These are phyloP conservation scores for Lasioglossum malachurum DNA, from an alignment of 2,888 invertebrate species.

Conservation along the genomic window DNA sequence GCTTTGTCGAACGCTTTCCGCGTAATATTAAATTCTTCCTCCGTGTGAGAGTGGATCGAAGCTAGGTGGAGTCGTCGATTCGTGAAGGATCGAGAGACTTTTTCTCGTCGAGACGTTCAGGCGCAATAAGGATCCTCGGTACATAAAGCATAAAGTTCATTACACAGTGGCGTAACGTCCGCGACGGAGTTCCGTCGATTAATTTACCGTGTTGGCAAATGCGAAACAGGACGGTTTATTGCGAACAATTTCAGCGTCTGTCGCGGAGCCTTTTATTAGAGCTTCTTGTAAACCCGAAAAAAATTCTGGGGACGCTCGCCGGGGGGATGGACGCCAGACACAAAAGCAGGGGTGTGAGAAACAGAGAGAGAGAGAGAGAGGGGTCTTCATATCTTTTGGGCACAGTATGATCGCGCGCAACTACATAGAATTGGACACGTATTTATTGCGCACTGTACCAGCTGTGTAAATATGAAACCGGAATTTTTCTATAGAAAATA, in stretches of 20 bases:
- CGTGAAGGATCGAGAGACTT: neutral
- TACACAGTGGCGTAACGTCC: conserved; percentile 26
- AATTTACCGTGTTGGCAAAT: conserved; percentile 48
- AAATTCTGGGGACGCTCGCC: conserved; percentile 47
- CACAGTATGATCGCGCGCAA: too few species aligned
- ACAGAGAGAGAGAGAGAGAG: conserved; percentile 1
- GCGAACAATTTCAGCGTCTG: conserved; percentile 39
- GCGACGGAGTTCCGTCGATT: conserved; percentile 48
- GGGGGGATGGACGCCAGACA: conserved; percentile 9
- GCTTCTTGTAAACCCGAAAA: conserved; percentile 35
- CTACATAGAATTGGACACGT: too few species aligned
- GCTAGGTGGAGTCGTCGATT: neutral
- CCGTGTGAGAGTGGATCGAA: neutral
- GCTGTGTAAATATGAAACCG: too few species aligned
- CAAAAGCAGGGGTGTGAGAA: neutral
- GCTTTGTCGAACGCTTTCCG: neutral
- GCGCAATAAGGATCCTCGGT: conserved; percentile 38
- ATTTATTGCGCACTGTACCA: too few species aligned
- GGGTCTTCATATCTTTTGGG: neutral
- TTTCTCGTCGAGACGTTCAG: neutral
- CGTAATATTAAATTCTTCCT: neutral
- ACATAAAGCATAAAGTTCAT: conserved; percentile 51
- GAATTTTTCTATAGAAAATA: too few species aligned
- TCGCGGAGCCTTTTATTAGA: conserved; percentile 43
- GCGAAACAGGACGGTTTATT: conserved; percentile 50